Conservation (phyloP, 2,797 vertebrate genomes). For the Myripristis jacobus region DNA sequence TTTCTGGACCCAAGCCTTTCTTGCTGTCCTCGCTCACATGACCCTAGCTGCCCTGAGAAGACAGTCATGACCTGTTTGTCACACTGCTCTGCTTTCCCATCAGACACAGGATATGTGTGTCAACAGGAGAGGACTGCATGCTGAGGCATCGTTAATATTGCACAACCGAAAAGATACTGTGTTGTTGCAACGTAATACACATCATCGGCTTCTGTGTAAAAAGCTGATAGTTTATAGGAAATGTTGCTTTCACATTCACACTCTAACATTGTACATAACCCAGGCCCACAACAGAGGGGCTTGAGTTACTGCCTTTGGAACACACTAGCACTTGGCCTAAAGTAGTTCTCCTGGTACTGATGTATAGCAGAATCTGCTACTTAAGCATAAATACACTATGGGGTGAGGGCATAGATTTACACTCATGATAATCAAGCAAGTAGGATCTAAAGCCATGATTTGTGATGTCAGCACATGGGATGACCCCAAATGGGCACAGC, state of each 20-base stretch:
- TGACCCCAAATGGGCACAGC: constrained; percentile 53
- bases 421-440: constrained; percentile 71
- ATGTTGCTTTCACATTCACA: constrained; percentile 17
- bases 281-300: constrained; percentile 43
- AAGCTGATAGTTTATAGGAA: too few species aligned
- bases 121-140: constrained; percentile 57
- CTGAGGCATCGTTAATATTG: constrained; percentile 53
- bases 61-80: constrained; percentile 70
- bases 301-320: constrained; percentile 34
- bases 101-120: constrained; percentile 76
- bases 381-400: constrained; percentile 63
- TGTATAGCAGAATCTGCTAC: constrained; percentile 66
- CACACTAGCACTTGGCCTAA: constrained; percentile 41
- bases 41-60: constrained; percentile 65
- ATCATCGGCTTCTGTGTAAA: too few species aligned
- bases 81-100: constrained; percentile 76
- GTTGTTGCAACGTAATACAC: too few species aligned
- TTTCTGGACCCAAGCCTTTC: constrained; percentile 51
- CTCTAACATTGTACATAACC: constrained; percentile 20
- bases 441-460: constrained; percentile 46
- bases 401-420: constrained; percentile 42
- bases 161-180: constrained; percentile 61
- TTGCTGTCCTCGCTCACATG: constrained; percentile 72
- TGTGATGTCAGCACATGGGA: constrained; percentile 73
- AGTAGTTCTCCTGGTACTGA: constrained; percentile 51